Percentiles rank a stretch among this genome's conserved stretches.
phyloP scores from a whole-genome alignment of 2,113 vertebrate genomes.

The Andinoacara biseriatus region DNA sequence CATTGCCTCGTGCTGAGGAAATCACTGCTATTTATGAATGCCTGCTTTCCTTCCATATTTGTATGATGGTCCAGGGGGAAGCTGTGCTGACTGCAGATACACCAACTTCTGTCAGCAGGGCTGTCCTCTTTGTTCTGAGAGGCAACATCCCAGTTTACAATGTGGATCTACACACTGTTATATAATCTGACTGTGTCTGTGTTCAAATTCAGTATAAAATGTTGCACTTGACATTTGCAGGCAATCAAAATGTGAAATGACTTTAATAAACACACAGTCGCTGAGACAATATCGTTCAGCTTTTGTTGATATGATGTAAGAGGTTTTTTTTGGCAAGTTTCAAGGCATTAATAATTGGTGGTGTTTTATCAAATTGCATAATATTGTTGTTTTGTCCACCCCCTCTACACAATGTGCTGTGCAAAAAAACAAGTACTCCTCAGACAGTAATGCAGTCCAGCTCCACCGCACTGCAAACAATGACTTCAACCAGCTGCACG shows the following conservation, averaged over 20 bases:
- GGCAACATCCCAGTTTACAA: neutral
- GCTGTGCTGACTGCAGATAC: neutral
- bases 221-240: neutral
- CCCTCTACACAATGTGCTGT: constrained; percentile 44
- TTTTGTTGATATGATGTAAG: neutral
- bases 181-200: neutral
- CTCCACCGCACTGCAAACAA: neutral
- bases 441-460: constrained; percentile 10
- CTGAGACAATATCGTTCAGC: neutral
- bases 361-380: constrained; percentile 60
- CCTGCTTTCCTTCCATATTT: constrained; percentile 56
- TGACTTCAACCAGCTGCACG: neutral
- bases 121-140: neutral
- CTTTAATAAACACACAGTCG: neutral
- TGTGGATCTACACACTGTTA: neutral
- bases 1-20: constrained; percentile 57
- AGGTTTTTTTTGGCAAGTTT: constrained; percentile 2
- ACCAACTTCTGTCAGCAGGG: constrained; percentile 7
- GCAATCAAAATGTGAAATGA: neutral
- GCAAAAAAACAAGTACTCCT: constrained; percentile 38
- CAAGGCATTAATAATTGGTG: constrained; percentile 22
- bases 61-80: constrained; percentile 3
- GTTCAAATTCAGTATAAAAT: neutral
- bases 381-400: constrained; percentile 59
- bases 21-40: constrained; percentile 58